Conservation (phyloP, 2,797 vertebrate genomes). For the Chloroceryle inda region DNA sequence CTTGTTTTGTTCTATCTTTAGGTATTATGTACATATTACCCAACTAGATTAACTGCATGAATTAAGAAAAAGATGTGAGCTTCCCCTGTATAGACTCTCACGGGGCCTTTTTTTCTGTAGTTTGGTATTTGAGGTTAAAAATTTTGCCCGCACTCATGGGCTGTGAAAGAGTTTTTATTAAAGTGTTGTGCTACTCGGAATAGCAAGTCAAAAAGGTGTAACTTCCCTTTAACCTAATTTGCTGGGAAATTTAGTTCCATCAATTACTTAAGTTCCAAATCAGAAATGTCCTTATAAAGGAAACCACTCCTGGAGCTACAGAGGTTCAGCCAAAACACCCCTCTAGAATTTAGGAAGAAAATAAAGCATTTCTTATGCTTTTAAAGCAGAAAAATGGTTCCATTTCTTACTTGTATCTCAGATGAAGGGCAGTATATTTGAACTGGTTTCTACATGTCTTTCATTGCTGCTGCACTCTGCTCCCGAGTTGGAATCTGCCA, state of each 20-base stretch:
- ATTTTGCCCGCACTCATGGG: not conserved
- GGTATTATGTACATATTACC: not conserved
- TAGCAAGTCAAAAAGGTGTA: not conserved
- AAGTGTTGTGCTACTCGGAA: not conserved
- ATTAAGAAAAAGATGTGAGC: not conserved
- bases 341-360: not conserved
- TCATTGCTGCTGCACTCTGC: not conserved
- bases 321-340: not conserved
- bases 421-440: not conserved
- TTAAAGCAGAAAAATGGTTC: not conserved
- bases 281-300: not conserved
- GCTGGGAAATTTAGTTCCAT: not conserved
- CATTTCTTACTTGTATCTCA: not conserved
- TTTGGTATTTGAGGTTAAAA: not conserved
- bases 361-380: not conserved
- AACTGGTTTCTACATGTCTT: not conserved
- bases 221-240: not conserved
- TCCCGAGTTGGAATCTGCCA: not conserved
- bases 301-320: not conserved
- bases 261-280: not conserved
- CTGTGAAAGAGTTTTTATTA: not conserved
- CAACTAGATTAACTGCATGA: not conserved
- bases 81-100: not conserved
- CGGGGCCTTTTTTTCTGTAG: not conserved
- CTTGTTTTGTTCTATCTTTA: not conserved